These are phyloP conservation scores for Deroplatys truncata DNA, from an alignment of 2,888 invertebrate species.

Conservation along the genomic window DNA sequence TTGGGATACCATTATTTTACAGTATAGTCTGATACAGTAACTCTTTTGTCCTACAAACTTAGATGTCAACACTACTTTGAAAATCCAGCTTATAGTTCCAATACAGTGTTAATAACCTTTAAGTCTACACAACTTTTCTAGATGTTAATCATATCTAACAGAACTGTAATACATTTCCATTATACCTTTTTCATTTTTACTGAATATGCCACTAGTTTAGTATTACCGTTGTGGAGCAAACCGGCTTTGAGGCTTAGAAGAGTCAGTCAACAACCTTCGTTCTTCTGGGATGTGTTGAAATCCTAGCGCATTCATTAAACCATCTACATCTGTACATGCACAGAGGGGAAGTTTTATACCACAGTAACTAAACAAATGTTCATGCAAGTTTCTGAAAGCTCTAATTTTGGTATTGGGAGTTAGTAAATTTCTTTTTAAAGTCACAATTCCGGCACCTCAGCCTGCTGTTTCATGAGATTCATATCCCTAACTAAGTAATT, in stretches of 20 bases:
- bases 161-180: neutral
- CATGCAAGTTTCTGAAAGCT: neutral
- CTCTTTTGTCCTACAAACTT: no score
- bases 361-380: neutral
- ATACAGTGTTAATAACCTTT: no score
- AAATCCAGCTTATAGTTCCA: no score
- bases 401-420: neutral
- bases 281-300: neutral
- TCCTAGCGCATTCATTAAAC: neutral
- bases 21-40: neutral
- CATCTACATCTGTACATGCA: neutral
- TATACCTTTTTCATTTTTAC: neutral
- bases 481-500: neutral
- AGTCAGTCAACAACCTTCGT: neutral
- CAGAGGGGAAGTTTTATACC: neutral
- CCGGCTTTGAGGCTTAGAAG: neutral
- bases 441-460: no score
- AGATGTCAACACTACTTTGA: no score
- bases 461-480: neutral
- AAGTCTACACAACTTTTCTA: neutral
- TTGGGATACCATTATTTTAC: neutral
- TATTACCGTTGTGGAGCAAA: neutral
- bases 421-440: neutral
- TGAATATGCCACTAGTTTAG: neutral
- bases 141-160: neutral